Percentiles rank a stretch among this genome's conserved stretches.
These are phyloP conservation scores for Eulemur rufifrons DNA, from an alignment of 2,113 vertebrate species.

Conservation along the genomic window DNA sequence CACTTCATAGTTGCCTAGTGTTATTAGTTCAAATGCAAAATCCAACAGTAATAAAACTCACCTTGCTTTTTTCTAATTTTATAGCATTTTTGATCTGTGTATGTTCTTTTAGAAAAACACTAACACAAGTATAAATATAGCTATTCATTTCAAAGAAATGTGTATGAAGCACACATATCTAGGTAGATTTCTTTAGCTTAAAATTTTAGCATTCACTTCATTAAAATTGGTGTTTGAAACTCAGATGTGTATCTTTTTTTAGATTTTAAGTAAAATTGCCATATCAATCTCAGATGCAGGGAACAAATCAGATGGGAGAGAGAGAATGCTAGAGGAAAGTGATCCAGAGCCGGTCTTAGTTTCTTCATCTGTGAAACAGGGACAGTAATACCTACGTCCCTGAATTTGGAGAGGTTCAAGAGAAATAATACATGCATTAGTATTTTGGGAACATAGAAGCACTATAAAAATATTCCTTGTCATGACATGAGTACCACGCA, in stretches of 20 bases:
- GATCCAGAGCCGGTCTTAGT: not conserved
- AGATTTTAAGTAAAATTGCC: constrained; percentile 16
- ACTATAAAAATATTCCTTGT: constrained; percentile 13
- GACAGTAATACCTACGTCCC: not conserved
- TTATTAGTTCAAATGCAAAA: constrained; percentile 62
- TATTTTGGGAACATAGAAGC: constrained; percentile 36
- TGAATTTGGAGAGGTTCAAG: not conserved
- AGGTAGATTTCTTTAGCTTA: not conserved
- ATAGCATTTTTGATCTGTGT: not conserved
- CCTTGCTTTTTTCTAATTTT: constrained; percentile 29
- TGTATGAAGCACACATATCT: not conserved
- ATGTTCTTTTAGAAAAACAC: constrained; percentile 1
- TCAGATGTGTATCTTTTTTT: constrained; percentile 30
- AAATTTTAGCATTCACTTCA: not conserved
- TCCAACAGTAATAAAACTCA: not conserved
- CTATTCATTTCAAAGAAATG: constrained; percentile 43
- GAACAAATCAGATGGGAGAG: not conserved
- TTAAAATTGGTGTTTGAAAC: constrained; percentile 50
- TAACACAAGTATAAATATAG: not conserved
- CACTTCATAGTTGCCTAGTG: not conserved
- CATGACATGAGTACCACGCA: not conserved
- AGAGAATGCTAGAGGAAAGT: not conserved
- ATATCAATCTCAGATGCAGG: not conserved
- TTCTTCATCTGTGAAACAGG: constrained; percentile 13
- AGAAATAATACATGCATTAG: not conserved